A percentile compares a stretch with the other conserved stretches of the same genome.
phyloP scores from a whole-genome alignment of 2,113 vertebrate species.

The Tragelaphus scriptus region DNA sequence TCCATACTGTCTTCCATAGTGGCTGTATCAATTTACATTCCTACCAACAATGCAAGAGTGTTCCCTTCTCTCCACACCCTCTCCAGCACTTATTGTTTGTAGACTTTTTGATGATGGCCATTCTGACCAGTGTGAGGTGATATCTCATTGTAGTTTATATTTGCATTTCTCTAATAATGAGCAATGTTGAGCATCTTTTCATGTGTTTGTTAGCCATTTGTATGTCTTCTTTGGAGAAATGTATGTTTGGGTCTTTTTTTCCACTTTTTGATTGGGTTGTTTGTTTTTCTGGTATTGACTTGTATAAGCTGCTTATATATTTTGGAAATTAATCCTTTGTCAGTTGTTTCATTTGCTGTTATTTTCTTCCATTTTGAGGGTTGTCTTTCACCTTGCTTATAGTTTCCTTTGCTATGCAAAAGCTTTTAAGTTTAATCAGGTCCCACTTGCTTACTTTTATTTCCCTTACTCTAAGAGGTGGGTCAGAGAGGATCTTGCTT shows the following conservation, averaged over 20 bases:
- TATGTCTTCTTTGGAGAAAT: background rate
- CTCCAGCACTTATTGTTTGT: background rate
- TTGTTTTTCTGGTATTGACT: background rate
- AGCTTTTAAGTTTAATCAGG: background rate
- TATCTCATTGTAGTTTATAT: background rate
- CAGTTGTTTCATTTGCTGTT: background rate
- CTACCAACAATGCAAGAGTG: background rate
- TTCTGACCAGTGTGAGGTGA: background rate
- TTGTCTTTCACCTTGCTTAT: background rate
- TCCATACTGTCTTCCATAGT: background rate
- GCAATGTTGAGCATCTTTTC: background rate
- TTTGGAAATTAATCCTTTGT: background rate
- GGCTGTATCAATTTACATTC: background rate
- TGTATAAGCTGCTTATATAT: background rate
- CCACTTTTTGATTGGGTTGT: background rate
- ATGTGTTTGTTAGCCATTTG: background rate
- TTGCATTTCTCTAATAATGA: background rate
- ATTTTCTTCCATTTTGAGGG: background rate
- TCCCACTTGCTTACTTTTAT: background rate
- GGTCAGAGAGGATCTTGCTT: background rate
- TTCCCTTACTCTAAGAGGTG: background rate
- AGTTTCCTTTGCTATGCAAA: background rate
- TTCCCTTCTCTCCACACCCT: background rate
- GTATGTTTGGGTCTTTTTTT: background rate
- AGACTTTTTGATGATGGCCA: background rate